phyloP scores from a whole-genome alignment of 2,888 invertebrate species.

The Nebria salina region DNA sequence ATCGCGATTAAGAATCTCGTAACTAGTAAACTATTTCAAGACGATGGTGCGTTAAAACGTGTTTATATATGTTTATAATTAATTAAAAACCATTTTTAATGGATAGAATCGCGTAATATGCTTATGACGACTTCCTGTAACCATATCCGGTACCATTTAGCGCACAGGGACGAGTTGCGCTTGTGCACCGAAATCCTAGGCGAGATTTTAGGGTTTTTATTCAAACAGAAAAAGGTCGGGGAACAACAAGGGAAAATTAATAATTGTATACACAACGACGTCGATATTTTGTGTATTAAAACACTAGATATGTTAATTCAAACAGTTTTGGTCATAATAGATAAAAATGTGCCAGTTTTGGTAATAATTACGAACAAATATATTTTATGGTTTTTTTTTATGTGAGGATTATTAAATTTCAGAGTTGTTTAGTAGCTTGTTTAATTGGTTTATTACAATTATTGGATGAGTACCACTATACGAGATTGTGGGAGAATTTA shows the following conservation, averaged over 20 bases:
- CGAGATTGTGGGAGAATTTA: constrained; percentile 84
- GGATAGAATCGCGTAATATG: constrained; percentile 81
- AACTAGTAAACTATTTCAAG: constrained; percentile 76
- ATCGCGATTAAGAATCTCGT: constrained; percentile 84
- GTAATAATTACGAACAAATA: constrained; percentile 57
- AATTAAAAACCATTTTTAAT: too few relatives aligned
- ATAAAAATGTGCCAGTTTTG: constrained; percentile 77
- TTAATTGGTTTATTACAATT: constrained; percentile 86
- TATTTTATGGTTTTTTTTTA: neutral
- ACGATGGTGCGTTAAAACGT: constrained; percentile 65
- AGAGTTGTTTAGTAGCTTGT: constrained; percentile 89
- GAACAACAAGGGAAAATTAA: constrained; percentile 68
- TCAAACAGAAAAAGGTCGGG: constrained; percentile 64
- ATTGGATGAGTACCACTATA: constrained; percentile 88
- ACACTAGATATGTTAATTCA: constrained; percentile 87
- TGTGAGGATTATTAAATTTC: constrained; percentile 51
- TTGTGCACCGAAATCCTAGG: constrained; percentile 88
- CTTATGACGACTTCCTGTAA: constrained; percentile 85
- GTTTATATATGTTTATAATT: too few relatives aligned
- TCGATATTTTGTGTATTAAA: constrained; percentile 83
- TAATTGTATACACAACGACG: constrained; percentile 77
- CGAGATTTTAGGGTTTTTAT: constrained; percentile 78
- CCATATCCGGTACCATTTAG: constrained; percentile 84
- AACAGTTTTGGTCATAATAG: constrained; percentile 83
- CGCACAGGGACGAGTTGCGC: constrained; percentile 81